Percentiles rank a stretch among this genome's conserved stretches.
Evolutionary conservation across 2,888 invertebrate species (phyloP).

Genomic region (Ditula angustiorana): DNA sequence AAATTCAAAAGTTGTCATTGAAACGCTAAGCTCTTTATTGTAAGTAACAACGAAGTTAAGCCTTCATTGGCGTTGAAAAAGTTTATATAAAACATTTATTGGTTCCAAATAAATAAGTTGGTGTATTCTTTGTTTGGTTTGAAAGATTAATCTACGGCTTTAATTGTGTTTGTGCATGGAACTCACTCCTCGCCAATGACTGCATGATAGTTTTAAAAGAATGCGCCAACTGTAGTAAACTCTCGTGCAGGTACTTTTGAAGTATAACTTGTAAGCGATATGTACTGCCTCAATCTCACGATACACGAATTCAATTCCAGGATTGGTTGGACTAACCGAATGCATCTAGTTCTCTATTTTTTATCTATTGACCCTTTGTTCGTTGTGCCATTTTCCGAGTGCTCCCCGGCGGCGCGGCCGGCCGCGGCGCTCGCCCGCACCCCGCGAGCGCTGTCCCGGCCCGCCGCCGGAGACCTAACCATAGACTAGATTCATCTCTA

Average conservation of each 20-base stretch:
- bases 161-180: slow-evolving; percentile 4
- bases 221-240: not conserved
- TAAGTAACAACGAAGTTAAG: too few species aligned
- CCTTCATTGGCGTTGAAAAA: too few species aligned
- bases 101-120: not conserved
- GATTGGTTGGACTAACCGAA: slow-evolving; percentile 80
- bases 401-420: slow-evolving; percentile 58
- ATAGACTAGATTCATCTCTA: slow-evolving; percentile 41
- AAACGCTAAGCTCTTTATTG: too few species aligned
- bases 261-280: not conserved
- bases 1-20: too few species aligned
- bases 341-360: slow-evolving; percentile 57
- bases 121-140: slow-evolving; percentile 10
- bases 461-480: slow-evolving; percentile 52
- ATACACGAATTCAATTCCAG: slow-evolving; percentile 60
- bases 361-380: slow-evolving; percentile 62
- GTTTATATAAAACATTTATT: too few species aligned
- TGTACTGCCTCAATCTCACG: not conserved
- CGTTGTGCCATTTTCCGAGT: slow-evolving; percentile 81
- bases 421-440: slow-evolving; percentile 70
- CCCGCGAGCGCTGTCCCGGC: slow-evolving; percentile 66
- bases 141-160: not conserved
- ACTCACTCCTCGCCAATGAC: not conserved
- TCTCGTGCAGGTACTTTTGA: not conserved
- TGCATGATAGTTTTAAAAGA: slow-evolving; percentile 4